Conservation (phyloP, 1,140 invertebrate genomes). For the Prorops nasuta region DNA sequence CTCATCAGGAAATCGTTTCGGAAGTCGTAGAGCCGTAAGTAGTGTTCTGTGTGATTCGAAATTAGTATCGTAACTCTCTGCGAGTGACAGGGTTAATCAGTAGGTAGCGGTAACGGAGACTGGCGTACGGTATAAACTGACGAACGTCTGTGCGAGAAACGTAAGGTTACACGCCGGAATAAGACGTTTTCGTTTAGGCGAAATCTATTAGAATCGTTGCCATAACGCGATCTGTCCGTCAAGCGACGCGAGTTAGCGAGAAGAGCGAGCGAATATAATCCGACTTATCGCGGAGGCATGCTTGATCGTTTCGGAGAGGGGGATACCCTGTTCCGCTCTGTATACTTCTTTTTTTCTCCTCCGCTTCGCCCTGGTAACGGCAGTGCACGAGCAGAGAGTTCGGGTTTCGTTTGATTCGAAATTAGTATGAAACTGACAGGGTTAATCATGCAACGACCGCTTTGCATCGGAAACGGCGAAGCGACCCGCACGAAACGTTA, state of each 20-base stretch:
- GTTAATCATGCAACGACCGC: neutral
- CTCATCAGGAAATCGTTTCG: no score
- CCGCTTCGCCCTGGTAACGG: no score
- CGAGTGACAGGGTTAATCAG: slow-evolving; percentile 57
- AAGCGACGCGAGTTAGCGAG: slow-evolving; percentile 5
- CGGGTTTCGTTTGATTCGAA: neutral
- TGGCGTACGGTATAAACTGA: neutral
- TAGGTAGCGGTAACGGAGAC: slow-evolving; percentile 15
- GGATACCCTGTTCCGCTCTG: no score
- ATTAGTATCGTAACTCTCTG: slow-evolving; percentile 58
- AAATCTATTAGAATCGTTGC: no score
- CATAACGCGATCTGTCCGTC: no score
- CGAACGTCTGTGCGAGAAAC: slow-evolving; percentile 3
- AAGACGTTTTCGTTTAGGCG: no score
- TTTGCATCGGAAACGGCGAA: slow-evolving; percentile 38
- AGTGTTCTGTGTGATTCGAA: slow-evolving; percentile 47
- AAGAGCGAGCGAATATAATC: neutral
- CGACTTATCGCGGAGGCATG: no score
- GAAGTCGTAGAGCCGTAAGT: neutral
- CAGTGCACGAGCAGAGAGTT: no score
- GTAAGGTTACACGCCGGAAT: no score
- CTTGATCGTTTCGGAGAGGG: no score
- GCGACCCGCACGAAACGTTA: slow-evolving; percentile 42
- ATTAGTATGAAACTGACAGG: neutral
- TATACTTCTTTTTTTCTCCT: no score